These are phyloP conservation scores for Orcinus orca DNA, from an alignment of 2,113 vertebrate genomes.

Conservation along the genomic window DNA sequence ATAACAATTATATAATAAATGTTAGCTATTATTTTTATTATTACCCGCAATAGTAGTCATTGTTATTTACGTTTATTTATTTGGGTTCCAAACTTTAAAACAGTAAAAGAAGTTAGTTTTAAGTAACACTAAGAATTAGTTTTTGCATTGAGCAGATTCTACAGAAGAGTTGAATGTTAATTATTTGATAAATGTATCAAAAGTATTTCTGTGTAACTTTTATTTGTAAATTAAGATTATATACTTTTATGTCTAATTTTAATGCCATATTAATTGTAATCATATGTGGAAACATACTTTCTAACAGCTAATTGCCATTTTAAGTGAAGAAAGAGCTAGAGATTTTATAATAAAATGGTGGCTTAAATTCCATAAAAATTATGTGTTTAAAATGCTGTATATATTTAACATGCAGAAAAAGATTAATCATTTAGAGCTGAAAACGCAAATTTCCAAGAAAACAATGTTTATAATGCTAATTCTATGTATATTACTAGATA, in stretches of 20 bases:
- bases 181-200: not conserved
- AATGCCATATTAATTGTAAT: constrained; percentile 12
- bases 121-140: not conserved
- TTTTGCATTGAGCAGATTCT: not conserved
- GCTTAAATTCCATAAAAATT: not conserved
- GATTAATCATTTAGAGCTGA: not conserved
- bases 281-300: not conserved
- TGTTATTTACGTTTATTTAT: not conserved
- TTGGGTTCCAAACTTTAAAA: not conserved
- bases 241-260: not conserved
- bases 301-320: not conserved
- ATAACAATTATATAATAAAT: not conserved
- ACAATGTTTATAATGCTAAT: not conserved
- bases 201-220: not conserved
- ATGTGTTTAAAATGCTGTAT: not conserved
- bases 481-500: not conserved
- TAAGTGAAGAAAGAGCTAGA: not conserved
- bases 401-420: not conserved
- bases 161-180: not conserved
- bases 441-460: constrained; percentile 20
- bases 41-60: not conserved
- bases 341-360: constrained; percentile 1
- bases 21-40: not conserved
- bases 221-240: constrained; percentile 8
- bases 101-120: not conserved